Evolutionary conservation across 2,797 vertebrate species (phyloP).

Genomic region (Holocentrus rufus): DNA sequence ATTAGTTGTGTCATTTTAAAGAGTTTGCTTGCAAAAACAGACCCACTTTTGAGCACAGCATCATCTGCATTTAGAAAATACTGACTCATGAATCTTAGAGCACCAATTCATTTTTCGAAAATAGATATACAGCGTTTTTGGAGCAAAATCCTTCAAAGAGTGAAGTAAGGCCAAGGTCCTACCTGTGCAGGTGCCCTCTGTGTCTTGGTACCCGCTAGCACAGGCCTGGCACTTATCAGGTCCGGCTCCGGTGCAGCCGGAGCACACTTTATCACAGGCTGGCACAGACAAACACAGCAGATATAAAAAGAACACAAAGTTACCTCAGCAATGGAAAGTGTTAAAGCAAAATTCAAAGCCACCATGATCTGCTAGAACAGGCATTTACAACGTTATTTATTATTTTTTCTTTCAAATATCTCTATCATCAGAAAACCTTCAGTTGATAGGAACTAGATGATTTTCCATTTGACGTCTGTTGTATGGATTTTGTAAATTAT

Average conservation of each 20-base stretch:
- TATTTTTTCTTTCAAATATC: not conserved
- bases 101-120: not conserved
- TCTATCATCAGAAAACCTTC: not conserved
- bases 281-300: constrained; percentile 13
- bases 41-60: too few relatives aligned
- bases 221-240: constrained; percentile 85
- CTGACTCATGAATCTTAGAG: too few relatives aligned
- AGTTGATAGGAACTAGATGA: not conserved
- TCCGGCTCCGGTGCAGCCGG: constrained; percentile 87
- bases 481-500: not conserved
- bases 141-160: not conserved
- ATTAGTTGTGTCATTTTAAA: not conserved
- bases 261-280: constrained; percentile 90
- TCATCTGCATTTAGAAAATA: not conserved
- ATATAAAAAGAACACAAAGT: not conserved
- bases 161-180: constrained; percentile 10
- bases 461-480: too few relatives aligned
- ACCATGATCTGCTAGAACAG: too few relatives aligned
- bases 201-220: constrained; percentile 81
- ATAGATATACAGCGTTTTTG: too few relatives aligned
- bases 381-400: too few relatives aligned
- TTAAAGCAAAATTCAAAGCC: too few relatives aligned
- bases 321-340: not conserved
- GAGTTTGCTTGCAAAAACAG: not conserved
- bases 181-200: constrained; percentile 88